These are phyloP conservation scores for Ophonus ardosiacus DNA, from an alignment of 2,888 invertebrate genomes.

Conservation along the genomic window DNA sequence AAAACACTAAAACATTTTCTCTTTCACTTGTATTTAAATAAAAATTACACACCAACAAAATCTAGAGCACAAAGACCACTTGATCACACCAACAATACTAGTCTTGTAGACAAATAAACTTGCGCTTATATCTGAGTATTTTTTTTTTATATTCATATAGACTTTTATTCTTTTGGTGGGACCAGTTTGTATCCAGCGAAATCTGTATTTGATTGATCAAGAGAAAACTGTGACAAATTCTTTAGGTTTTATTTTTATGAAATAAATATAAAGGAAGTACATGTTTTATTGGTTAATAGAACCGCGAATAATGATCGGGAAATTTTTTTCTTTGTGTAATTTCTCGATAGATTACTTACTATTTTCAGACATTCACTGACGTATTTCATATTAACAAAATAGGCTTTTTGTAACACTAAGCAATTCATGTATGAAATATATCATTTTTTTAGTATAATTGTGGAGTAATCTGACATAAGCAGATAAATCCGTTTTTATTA, in stretches of 20 bases:
- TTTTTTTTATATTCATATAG: slow-evolving; percentile 19
- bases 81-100: slow-evolving; percentile 14
- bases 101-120: neutral
- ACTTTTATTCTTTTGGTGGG: slow-evolving; percentile 44
- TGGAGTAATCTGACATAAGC: too few species aligned
- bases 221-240: slow-evolving; percentile 54
- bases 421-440: slow-evolving; percentile 16
- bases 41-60: slow-evolving; percentile 25
- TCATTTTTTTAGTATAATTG: slow-evolving; percentile 14
- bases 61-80: slow-evolving; percentile 10
- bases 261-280: slow-evolving; percentile 52
- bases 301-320: slow-evolving; percentile 47
- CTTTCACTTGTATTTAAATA: neutral
- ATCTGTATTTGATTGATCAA: slow-evolving; percentile 8
- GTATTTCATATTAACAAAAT: slow-evolving; percentile 23
- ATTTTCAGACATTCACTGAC: slow-evolving; percentile 32
- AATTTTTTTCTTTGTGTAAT: slow-evolving; percentile 20
- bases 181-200: slow-evolving; percentile 37
- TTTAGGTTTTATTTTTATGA: slow-evolving; percentile 48
- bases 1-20: slow-evolving; percentile 28
- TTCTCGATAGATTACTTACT: slow-evolving; percentile 3
- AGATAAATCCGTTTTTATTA: too few species aligned
- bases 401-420: neutral
- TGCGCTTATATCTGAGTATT: slow-evolving; percentile 16
- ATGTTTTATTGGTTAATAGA: slow-evolving; percentile 37